These are phyloP conservation scores for Drosophila fuyamai DNA, from an alignment of 1,140 invertebrate species.

Conservation along the genomic window DNA sequence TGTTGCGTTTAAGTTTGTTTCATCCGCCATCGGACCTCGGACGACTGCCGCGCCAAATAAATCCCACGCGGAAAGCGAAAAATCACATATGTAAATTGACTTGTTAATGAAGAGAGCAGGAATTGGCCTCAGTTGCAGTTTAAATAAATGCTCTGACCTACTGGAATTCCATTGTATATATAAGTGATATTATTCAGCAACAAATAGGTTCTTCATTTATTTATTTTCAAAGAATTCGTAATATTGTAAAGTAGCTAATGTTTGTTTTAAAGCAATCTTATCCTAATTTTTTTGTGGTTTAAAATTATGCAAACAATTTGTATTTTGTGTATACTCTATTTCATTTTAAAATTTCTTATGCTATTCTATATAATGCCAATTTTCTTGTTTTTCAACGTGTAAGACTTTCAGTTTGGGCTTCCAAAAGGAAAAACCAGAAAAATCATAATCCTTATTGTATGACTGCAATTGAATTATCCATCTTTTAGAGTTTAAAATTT, in stretches of 20 bases:
- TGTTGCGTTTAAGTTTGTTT: constrained; percentile 70
- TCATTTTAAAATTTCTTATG: constrained; percentile 6
- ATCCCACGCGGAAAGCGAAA: constrained; percentile 22
- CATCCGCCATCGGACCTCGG: constrained; percentile 34
- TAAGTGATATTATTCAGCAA: background rate
- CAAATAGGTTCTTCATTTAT: constrained; percentile 8
- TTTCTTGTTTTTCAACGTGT: background rate
- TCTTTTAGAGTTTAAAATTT: background rate
- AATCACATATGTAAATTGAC: constrained; percentile 10
- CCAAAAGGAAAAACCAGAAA: background rate
- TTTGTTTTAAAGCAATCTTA: constrained; percentile 4
- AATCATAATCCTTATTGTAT: background rate
- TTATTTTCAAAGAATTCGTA: constrained; percentile 10
- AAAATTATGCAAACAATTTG: constrained; percentile 6
- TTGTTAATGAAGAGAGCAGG: background rate
- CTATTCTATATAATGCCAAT: background rate
- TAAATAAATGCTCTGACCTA: background rate
- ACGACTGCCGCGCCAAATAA: constrained; percentile 38
- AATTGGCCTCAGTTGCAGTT: background rate
- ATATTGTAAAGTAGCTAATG: background rate
- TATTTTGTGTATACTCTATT: constrained; percentile 2
- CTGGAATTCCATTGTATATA: background rate
- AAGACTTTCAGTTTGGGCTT: background rate
- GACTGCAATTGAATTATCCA: background rate
- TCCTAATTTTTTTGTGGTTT: constrained; percentile 1